phyloP scores from a whole-genome alignment of 2,797 vertebrate species.

The Pangasius mekongensis region DNA sequence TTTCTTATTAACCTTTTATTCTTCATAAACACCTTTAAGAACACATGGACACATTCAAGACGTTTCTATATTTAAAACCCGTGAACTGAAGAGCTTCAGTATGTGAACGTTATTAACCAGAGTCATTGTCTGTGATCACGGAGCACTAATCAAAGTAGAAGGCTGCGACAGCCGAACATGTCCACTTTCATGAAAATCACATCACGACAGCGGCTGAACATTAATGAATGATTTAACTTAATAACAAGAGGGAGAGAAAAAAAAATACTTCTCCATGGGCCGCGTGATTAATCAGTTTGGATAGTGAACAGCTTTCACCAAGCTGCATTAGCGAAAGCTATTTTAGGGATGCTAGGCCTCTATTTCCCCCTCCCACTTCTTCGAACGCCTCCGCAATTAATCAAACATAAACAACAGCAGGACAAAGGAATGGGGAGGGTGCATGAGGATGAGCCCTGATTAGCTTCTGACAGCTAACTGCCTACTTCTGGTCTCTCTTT shows the following conservation, averaged over 20 bases:
- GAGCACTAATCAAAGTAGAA: constrained; percentile 44
- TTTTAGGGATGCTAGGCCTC: constrained; percentile 49
- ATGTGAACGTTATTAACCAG: constrained; percentile 33
- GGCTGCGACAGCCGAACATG: constrained; percentile 49
- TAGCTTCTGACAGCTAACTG: constrained; percentile 47
- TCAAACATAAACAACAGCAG: constrained; percentile 62
- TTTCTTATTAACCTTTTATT: background rate
- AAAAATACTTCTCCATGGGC: constrained; percentile 46
- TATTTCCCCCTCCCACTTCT: constrained; percentile 27
- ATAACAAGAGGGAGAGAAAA: constrained; percentile 44
- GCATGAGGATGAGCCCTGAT: constrained; percentile 39
- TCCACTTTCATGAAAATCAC: constrained; percentile 54
- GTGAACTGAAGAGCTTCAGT: background rate
- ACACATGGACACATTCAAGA: background rate
- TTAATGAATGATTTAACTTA: constrained; percentile 62
- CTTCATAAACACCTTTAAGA: background rate
- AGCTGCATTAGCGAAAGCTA: constrained; percentile 46
- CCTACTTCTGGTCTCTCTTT: constrained; percentile 40
- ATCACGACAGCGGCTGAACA: constrained; percentile 41
- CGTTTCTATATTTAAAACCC: background rate
- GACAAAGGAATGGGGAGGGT: constrained; percentile 43
- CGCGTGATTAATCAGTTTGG: constrained; percentile 57
- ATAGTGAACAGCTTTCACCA: constrained; percentile 61
- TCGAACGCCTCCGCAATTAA: constrained; percentile 58
- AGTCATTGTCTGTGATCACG: constrained; percentile 33